These are phyloP conservation scores for Catocala sponsa DNA, from an alignment of 2,888 invertebrate genomes.

Conservation along the genomic window DNA sequence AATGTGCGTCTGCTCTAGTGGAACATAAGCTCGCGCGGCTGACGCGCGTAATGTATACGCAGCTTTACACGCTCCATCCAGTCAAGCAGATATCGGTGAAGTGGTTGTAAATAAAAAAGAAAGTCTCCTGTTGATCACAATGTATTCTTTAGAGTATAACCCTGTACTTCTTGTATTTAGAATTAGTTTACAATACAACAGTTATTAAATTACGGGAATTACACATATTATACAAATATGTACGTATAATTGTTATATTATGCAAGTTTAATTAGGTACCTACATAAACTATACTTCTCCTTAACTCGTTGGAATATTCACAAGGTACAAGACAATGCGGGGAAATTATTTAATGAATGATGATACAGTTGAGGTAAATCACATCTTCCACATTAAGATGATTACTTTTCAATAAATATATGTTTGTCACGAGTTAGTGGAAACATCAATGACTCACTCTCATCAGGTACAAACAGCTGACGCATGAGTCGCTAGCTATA, in stretches of 20 bases:
- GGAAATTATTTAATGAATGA: slow-evolving; percentile 34
- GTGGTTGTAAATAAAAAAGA: slow-evolving; percentile 44
- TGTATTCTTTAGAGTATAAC: slow-evolving; percentile 60
- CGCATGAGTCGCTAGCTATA: slow-evolving; percentile 34
- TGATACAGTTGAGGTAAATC: slow-evolving; percentile 23
- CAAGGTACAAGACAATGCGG: slow-evolving; percentile 28
- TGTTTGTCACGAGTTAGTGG: slow-evolving; percentile 30
- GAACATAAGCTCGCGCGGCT: too few species aligned
- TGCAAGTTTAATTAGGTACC: slow-evolving; percentile 35
- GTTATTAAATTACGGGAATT: slow-evolving; percentile 37
- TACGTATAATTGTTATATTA: slow-evolving; percentile 41
- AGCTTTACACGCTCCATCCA: too few species aligned
- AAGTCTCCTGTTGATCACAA: slow-evolving; percentile 46
- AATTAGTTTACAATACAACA: slow-evolving; percentile 54
- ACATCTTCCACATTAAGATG: slow-evolving; percentile 34
- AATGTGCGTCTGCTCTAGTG: too few species aligned
- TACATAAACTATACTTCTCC: slow-evolving; percentile 37
- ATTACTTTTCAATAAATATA: slow-evolving; percentile 25
- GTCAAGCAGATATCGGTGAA: background rate
- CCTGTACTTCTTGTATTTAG: slow-evolving; percentile 66
- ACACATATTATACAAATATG: slow-evolving; percentile 42
- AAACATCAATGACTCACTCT: slow-evolving; percentile 27
- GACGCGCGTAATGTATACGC: too few species aligned
- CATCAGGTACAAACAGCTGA: slow-evolving; percentile 31
- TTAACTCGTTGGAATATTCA: slow-evolving; percentile 45